These are phyloP conservation scores for Proales similis DNA, from an alignment of 1,140 invertebrate species.

Conservation along the genomic window DNA sequence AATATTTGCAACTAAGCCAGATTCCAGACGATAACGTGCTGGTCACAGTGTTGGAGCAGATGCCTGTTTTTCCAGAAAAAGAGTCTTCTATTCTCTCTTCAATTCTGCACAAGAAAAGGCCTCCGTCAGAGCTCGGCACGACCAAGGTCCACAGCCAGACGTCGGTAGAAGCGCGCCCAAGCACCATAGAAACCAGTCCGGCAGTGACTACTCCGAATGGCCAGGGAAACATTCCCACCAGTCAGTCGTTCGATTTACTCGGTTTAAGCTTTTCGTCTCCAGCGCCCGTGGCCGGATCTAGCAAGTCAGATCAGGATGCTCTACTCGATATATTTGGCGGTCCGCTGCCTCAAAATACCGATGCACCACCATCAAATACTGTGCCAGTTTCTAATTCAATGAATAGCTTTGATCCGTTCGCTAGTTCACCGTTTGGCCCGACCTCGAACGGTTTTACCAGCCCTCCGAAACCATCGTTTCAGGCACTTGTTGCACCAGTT, in stretches of 20 bases:
- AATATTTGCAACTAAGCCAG: conserved; percentile 91
- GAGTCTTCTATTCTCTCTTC: conserved; percentile 82
- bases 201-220: not conserved
- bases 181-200: not conserved
- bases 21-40: conserved; percentile 92
- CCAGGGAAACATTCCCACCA: conserved; percentile 9
- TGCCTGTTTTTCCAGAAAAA: conserved; percentile 98
- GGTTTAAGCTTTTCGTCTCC: conserved; percentile 11
- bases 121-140: conserved; percentile 1
- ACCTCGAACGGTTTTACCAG: not conserved
- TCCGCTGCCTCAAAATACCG: conserved; percentile 1
- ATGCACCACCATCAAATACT: not conserved
- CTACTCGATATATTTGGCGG: conserved; percentile 34
- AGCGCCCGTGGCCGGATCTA: not conserved
- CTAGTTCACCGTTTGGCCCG: conserved; percentile 8
- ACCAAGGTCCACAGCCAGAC: too few relatives aligned
- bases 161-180: conserved; percentile 15
- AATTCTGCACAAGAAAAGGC: conserved; percentile 76
- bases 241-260: conserved; percentile 2
- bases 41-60: conserved; percentile 96
- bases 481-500: conserved; percentile 8
- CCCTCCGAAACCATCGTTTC: not conserved
- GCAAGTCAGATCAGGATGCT: conserved; percentile 29
- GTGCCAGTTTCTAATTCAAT: not conserved
- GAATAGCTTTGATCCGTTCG: conserved; percentile 18